Percentiles rank a stretch among this genome's conserved stretches.
Evolutionary conservation across 2,113 vertebrate species (phyloP).

Genomic region (Cercocebus atys): DNA sequence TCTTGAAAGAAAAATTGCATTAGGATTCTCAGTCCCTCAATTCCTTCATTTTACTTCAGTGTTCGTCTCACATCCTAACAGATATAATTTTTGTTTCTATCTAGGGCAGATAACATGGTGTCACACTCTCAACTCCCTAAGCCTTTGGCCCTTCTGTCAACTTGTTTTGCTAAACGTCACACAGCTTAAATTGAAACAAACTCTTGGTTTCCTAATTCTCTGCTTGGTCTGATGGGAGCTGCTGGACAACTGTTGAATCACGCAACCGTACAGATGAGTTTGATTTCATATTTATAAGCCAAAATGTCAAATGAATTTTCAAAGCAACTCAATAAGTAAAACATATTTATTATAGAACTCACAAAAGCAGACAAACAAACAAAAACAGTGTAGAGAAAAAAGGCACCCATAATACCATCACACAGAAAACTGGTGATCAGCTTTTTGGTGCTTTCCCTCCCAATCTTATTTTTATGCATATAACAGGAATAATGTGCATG

Average conservation of each 20-base stretch:
- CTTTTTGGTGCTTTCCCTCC: no score
- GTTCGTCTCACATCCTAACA: not conserved
- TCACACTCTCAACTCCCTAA: not conserved
- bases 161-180: not conserved
- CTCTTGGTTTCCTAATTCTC: not conserved
- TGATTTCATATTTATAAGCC: slow-evolving; percentile 34
- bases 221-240: not conserved
- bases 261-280: not conserved
- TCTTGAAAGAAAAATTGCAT: not conserved
- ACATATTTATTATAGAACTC: not conserved
- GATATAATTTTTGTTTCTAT: not conserved
- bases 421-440: no score
- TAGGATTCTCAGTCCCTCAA: not conserved
- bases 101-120: not conserved
- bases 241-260: not conserved
- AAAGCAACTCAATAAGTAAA: not conserved
- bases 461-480: no score
- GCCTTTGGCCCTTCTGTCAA: not conserved
- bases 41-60: not conserved
- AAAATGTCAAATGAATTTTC: not conserved
- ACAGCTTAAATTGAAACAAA: not conserved
- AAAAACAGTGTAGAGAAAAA: not conserved
- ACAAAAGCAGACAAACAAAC: not conserved
- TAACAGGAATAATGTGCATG: no score
- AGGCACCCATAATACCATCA: no score